phyloP scores from a whole-genome alignment of 2,797 vertebrate genomes.

The Acanthiza pusilla region DNA sequence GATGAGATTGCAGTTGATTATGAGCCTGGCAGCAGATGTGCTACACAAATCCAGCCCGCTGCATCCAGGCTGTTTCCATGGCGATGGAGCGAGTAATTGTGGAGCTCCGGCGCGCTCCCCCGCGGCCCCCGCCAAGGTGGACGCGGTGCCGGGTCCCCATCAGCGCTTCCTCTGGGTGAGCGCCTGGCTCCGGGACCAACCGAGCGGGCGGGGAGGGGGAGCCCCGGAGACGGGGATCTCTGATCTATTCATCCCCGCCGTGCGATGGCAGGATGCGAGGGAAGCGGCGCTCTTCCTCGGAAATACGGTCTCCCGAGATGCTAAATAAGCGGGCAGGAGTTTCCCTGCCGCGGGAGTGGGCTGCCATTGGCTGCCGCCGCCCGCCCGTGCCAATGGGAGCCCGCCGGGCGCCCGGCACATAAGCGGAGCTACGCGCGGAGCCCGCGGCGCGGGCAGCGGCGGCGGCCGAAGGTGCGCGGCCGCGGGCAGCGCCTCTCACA shows the following conservation, averaged over 20 bases:
- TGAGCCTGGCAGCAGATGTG: slow-evolving; percentile 84
- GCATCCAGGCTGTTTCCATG: slow-evolving; percentile 98
- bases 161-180: slow-evolving; percentile 43
- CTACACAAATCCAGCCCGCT: slow-evolving; percentile 82
- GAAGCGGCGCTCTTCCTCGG: slow-evolving; percentile 57
- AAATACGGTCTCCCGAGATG: slow-evolving; percentile 71
- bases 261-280: slow-evolving; percentile 13
- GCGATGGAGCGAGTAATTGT: slow-evolving; percentile 92
- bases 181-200: slow-evolving; percentile 46
- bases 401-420: slow-evolving; percentile 85
- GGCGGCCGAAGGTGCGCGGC: slow-evolving; percentile 54
- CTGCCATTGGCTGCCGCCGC: slow-evolving; percentile 83
- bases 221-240: background rate
- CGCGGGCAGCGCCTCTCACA: slow-evolving; percentile 58
- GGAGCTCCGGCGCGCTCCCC: slow-evolving; percentile 71
- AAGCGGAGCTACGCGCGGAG: slow-evolving; percentile 83
- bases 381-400: slow-evolving; percentile 85
- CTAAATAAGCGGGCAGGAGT: slow-evolving; percentile 79
- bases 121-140: slow-evolving; percentile 77
- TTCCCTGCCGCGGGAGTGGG: slow-evolving; percentile 78
- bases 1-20: slow-evolving; percentile 76
- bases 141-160: slow-evolving; percentile 69
- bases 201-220: background rate
- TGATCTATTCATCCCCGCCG: background rate
- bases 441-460: slow-evolving; percentile 46